Percentiles rank a stretch among this genome's conserved stretches.
These are phyloP conservation scores for Sitobion miscanthi DNA, from an alignment of 1,140 invertebrate species.

Conservation along the genomic window DNA sequence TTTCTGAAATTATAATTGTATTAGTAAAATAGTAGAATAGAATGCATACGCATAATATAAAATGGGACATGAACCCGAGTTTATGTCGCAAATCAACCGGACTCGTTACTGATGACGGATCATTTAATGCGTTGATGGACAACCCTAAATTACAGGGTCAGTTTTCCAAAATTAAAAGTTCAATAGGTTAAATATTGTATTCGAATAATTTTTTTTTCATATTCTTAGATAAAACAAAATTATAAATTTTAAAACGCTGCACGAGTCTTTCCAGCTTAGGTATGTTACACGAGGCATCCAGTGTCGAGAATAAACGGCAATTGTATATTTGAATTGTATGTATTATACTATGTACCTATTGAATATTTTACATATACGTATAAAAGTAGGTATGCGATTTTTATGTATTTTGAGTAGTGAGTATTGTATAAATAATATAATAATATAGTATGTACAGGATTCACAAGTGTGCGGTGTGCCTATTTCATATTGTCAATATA, in stretches of 20 bases:
- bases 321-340: neutral
- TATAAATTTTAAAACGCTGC: neutral
- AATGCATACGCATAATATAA: neutral
- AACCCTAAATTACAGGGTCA: neutral
- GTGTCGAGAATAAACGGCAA: too few relatives aligned
- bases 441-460: too few relatives aligned
- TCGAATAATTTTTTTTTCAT: neutral
- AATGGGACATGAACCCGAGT: neutral
- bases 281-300: neutral
- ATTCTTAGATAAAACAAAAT: neutral
- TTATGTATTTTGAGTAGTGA: too few relatives aligned
- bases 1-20: neutral
- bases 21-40: neutral
- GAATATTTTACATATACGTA: neutral
- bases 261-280: neutral
- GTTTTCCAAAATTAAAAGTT: neutral
- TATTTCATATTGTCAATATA: too few relatives aligned
- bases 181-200: neutral
- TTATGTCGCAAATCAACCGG: neutral
- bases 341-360: neutral
- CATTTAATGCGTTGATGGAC: neutral
- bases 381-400: neutral
- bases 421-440: too few relatives aligned
- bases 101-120: neutral
- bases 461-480: too few relatives aligned